Percentiles rank a stretch among this genome's conserved stretches.
phyloP scores from a whole-genome alignment of 35 echinoderm and acorn worm genomes.

The Anneissia japonica region DNA sequence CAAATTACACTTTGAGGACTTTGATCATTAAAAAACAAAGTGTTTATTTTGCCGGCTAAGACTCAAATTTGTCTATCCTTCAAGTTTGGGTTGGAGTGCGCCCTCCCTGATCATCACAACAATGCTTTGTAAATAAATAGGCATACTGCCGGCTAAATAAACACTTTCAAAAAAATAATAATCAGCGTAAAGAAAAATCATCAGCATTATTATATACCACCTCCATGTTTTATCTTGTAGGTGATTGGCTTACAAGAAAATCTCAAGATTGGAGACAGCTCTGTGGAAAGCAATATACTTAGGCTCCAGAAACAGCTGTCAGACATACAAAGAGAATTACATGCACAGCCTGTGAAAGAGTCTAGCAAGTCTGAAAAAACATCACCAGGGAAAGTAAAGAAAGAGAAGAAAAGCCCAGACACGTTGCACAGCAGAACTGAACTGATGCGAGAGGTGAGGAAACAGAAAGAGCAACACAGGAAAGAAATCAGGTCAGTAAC shows the following conservation, averaged over 20 bases:
- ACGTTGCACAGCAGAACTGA: slow-evolving; percentile 3
- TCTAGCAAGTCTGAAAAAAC: not conserved
- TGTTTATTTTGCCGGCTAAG: too few species aligned
- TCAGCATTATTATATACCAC: too few species aligned
- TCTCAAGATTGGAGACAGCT: not conserved
- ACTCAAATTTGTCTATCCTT: too few species aligned
- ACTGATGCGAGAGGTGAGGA: slow-evolving; percentile 37
- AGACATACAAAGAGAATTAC: not conserved
- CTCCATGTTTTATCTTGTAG: slow-evolving; percentile 11
- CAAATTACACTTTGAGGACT: too few species aligned
- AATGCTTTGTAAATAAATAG: too few species aligned
- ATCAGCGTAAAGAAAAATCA: too few species aligned
- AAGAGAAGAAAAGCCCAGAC: not conserved
- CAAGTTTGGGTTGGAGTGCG: too few species aligned
- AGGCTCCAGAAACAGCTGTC: slow-evolving; percentile 35
- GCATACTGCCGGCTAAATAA: too few species aligned
- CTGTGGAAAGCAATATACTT: slow-evolving; percentile 6
- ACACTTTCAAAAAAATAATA: too few species aligned
- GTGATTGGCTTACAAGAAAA: slow-evolving; percentile 26
- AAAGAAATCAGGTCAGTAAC: slow-evolving; percentile 35
- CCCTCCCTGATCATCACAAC: too few species aligned
- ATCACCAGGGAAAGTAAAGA: slow-evolving; percentile 4
- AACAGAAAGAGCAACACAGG: slow-evolving; percentile 58
- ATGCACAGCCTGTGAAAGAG: not conserved
- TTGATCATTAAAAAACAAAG: too few species aligned